A percentile compares a stretch with the other conserved stretches of the same genome.
phyloP scores from a whole-genome alignment of 2,113 vertebrate genomes.

The Motacilla alba region DNA sequence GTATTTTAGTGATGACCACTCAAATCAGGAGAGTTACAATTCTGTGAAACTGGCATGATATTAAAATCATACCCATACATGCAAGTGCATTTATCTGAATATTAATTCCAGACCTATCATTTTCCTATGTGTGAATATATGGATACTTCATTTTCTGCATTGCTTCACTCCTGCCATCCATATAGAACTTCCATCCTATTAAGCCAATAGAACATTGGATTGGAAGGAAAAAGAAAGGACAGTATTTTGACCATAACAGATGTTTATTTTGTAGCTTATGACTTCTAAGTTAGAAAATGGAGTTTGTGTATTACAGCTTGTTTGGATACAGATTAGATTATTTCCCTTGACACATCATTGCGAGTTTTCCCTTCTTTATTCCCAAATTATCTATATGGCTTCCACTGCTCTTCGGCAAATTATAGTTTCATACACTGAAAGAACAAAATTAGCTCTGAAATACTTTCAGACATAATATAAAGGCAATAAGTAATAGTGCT shows the following conservation, averaged over 20 bases:
- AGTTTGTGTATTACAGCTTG: neutral
- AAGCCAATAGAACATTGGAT: neutral
- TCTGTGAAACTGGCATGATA: neutral
- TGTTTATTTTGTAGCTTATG: neutral
- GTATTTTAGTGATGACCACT: neutral
- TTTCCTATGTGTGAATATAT: neutral
- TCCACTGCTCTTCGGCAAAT: neutral
- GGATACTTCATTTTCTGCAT: neutral
- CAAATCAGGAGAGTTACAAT: neutral
- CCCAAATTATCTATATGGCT: neutral
- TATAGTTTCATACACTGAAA: neutral
- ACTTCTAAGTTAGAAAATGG: neutral
- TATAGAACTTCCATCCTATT: neutral
- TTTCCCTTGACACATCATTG: neutral
- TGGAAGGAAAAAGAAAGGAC: neutral
- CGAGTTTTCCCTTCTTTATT: neutral
- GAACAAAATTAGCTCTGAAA: neutral
- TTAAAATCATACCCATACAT: neutral
- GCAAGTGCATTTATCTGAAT: neutral
- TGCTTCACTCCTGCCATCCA: neutral
- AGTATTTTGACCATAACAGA: neutral
- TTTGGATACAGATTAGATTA: neutral
- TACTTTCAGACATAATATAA: neutral
- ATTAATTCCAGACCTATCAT: accelerated
- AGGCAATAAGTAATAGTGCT: neutral